Conservation (phyloP, 2,888 invertebrate species). For the Prosapia bicincta region DNA sequence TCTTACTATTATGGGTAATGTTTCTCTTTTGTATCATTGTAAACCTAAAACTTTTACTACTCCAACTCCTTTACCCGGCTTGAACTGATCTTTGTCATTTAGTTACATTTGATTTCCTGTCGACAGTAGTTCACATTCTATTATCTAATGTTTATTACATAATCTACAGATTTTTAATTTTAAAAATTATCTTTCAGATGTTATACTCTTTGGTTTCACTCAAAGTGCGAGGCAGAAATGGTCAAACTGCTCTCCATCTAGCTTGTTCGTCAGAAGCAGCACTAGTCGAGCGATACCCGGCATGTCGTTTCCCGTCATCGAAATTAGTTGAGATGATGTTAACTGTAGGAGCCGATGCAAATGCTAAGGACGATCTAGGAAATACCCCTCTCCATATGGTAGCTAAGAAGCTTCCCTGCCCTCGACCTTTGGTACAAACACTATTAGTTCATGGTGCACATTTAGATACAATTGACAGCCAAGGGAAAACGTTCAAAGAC, state of each 20-base stretch:
- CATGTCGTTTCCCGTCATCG: constrained; percentile 60
- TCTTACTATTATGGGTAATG: no score
- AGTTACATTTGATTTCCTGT: no score
- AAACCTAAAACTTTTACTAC: no score
- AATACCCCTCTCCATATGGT: constrained; percentile 87
- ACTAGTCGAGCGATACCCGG: constrained; percentile 52
- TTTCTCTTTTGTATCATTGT: no score
- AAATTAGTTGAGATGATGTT: constrained; percentile 70
- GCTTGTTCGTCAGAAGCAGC: constrained; percentile 78
- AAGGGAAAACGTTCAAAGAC: constrained; percentile 69
- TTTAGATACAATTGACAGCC: constrained; percentile 74
- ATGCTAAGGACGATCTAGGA: constrained; percentile 74
- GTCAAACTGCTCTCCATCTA: constrained; percentile 73
- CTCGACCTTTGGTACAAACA: constrained; percentile 62
- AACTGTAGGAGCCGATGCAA: constrained; percentile 78
- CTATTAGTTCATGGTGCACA: constrained; percentile 81
- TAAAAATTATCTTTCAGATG: constrained; percentile 47
- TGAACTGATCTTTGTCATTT: no score
- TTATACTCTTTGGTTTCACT: constrained; percentile 75
- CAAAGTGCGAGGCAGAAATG: constrained; percentile 57
- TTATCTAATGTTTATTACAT: no score
- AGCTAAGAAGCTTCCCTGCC: constrained; percentile 64
- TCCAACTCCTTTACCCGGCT: no score
- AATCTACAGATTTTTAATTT: no score
- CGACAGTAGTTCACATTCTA: no score